Percentiles rank a stretch among this genome's conserved stretches.
Conservation (phyloP, 2,888 invertebrate genomes). For the Chironomus riparius region DNA sequence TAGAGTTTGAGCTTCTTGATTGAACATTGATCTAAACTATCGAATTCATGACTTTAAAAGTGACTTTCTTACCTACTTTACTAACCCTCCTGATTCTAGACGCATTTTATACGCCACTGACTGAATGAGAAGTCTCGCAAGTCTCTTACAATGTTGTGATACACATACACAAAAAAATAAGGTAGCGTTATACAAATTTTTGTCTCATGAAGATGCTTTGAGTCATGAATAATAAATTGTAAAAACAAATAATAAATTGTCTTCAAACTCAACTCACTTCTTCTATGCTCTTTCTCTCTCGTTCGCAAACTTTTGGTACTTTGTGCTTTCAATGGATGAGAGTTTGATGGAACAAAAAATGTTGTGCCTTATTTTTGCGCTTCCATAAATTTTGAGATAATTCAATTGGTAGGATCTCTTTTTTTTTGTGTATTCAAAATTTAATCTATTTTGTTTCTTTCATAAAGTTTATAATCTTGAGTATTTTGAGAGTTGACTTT, state of each 20-base stretch:
- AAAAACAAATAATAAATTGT: slow-evolving; percentile 26
- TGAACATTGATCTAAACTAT: no score
- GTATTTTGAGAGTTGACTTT: not conserved
- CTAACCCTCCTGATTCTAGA: no score
- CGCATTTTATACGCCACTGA: no score
- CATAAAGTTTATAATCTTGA: no score
- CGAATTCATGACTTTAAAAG: no score
- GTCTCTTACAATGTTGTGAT: no score
- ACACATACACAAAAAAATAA: not conserved
- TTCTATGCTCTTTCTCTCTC: not conserved
- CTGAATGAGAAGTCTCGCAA: no score
- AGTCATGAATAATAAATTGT: slow-evolving; percentile 27
- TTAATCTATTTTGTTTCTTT: no score
- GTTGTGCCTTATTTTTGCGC: not conserved
- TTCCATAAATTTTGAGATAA: not conserved
- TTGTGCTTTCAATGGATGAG: not conserved
- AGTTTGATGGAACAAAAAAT: not conserved
- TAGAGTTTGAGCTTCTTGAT: no score
- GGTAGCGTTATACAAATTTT: slow-evolving; percentile 12
- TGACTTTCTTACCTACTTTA: no score
- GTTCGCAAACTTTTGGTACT: not conserved
- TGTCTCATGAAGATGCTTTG: slow-evolving; percentile 17
- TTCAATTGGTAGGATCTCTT: no score
- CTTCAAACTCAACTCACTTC: not conserved
- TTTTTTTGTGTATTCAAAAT: no score